Conservation (phyloP, 2,888 invertebrate genomes). For the Cremastinae sp. region DNA sequence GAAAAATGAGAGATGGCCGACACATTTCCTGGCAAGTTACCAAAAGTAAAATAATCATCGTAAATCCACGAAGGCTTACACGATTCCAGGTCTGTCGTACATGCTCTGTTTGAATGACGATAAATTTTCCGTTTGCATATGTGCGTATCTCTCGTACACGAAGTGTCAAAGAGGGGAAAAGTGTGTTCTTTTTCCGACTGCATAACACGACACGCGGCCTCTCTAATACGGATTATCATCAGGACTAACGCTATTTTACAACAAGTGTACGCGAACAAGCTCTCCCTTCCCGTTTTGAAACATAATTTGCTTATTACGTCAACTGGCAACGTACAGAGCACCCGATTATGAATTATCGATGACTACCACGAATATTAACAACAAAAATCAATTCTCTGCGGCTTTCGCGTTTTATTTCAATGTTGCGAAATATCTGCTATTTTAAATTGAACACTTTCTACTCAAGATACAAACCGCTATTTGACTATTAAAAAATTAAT, state of each 20-base stretch:
- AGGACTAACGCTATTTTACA: conserved; percentile 28
- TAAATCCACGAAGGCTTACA: conserved; percentile 17
- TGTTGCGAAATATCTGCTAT: too few relatives aligned
- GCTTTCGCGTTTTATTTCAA: too few relatives aligned
- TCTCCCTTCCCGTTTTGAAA: too few relatives aligned
- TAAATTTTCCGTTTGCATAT: too few relatives aligned
- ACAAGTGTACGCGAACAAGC: conserved; percentile 1
- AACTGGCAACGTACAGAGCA: conserved; percentile 8
- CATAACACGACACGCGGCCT: conserved; percentile 20
- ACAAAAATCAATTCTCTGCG: too few relatives aligned
- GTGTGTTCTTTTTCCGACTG: conserved; percentile 4
- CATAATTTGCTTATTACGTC: conserved; percentile 41
- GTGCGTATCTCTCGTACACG: not conserved
- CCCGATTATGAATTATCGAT: too few relatives aligned
- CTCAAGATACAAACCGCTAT: too few relatives aligned
- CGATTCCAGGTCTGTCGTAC: conserved; percentile 14
- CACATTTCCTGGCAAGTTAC: too few relatives aligned
- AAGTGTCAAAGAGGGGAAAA: not conserved
- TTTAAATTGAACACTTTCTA: too few relatives aligned
- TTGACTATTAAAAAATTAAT: too few relatives aligned
- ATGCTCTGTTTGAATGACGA: not conserved
- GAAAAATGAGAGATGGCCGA: too few relatives aligned
- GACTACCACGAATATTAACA: too few relatives aligned
- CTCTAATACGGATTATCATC: conserved; percentile 52
- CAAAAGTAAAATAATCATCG: conserved; percentile 2